Evolutionary conservation across 2,888 invertebrate species (phyloP).

Genomic region (Autographa gamma): DNA sequence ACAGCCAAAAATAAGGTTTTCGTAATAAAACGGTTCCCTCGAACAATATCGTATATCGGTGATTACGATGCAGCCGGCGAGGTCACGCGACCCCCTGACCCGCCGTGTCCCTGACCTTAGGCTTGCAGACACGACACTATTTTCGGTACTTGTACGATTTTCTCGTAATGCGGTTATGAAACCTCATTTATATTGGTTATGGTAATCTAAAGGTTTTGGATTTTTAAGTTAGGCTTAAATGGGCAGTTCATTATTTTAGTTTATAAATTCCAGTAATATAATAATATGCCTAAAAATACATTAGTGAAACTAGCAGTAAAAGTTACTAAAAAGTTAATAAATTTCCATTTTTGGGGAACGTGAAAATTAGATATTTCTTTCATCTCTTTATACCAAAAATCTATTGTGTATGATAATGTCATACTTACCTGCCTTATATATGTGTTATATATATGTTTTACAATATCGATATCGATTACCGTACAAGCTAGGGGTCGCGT

Average conservation of each 20-base stretch:
- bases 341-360: too few species aligned
- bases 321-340: too few species aligned
- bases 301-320: too few species aligned
- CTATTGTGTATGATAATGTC: too few species aligned
- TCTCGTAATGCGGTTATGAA: conserved; percentile 18
- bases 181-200: conserved; percentile 1
- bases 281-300: too few species aligned
- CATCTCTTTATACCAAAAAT: too few species aligned
- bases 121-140: conserved; percentile 48
- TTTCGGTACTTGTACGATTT: conserved; percentile 29
- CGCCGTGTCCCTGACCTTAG: conserved; percentile 60
- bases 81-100: conserved; percentile 56
- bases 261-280: too few species aligned
- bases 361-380: too few species aligned
- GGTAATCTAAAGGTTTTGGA: background rate
- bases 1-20: conserved; percentile 33
- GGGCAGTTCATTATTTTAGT: too few species aligned
- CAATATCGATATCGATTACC: conserved; percentile 54
- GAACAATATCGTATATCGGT: conserved; percentile 61
- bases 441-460: conserved; percentile 4
- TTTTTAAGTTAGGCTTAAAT: background rate
- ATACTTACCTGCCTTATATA: too few species aligned
- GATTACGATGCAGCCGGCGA: conserved; percentile 60
- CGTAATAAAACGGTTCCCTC: conserved; percentile 48
- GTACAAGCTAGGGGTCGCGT: conserved; percentile 37